Percentiles rank a stretch among this genome's conserved stretches.
phyloP scores from a whole-genome alignment of 2,113 vertebrate species.

The Tupaia chinensis region DNA sequence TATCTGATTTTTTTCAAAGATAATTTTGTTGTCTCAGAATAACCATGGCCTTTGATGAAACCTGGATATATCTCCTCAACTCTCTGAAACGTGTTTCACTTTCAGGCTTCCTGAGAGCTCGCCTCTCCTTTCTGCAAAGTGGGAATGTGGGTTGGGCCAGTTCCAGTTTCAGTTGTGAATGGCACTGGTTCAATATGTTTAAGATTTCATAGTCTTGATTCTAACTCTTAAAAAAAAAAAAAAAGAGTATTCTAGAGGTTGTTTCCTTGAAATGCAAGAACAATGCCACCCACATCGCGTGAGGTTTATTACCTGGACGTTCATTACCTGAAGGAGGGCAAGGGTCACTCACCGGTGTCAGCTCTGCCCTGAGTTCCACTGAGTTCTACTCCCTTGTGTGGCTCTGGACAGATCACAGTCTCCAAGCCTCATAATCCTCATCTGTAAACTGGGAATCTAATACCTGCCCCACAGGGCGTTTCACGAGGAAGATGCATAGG shows the following conservation, averaged over 20 bases:
- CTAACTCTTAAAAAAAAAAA: slow-evolving; percentile 21
- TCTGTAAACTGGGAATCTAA: background rate
- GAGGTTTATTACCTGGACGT: background rate
- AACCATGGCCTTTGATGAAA: slow-evolving; percentile 21
- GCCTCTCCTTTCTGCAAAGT: background rate
- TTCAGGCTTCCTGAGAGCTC: background rate
- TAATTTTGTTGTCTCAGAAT: background rate
- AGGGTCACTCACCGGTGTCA: background rate
- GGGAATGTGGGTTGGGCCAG: background rate
- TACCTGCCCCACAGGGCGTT: background rate
- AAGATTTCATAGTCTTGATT: background rate
- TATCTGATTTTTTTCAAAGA: background rate
- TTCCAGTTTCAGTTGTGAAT: background rate
- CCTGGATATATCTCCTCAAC: background rate
- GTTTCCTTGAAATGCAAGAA: background rate
- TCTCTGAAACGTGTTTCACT: background rate
- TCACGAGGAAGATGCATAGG: background rate
- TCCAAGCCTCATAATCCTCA: background rate
- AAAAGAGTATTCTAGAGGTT: background rate
- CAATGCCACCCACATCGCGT: fast-evolving
- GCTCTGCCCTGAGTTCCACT: fast-evolving
- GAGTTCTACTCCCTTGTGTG: background rate
- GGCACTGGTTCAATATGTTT: background rate
- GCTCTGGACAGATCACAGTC: background rate
- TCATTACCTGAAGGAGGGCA: background rate